Conservation (phyloP, 2,888 invertebrate genomes). For the Caenorhabditis plicata region DNA sequence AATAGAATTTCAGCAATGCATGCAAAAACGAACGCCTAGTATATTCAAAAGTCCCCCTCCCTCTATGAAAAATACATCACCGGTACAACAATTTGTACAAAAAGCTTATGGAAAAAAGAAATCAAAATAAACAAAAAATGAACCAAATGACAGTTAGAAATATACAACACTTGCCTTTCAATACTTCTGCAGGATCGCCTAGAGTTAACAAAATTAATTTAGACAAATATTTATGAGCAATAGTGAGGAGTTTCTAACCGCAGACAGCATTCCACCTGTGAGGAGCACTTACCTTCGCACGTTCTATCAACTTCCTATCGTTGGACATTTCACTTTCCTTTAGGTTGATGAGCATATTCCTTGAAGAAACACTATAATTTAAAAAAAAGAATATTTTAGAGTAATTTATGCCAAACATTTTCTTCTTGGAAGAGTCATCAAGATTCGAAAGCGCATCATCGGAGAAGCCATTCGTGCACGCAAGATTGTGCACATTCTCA, state of each 20-base stretch:
- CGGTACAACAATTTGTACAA: background rate
- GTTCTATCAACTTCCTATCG: constrained; percentile 23
- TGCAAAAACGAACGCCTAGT: too few species aligned
- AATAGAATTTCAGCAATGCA: constrained; percentile 9
- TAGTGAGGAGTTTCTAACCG: background rate
- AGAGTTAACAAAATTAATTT: constrained; percentile 4
- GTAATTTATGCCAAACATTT: background rate
- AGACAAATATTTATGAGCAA: background rate
- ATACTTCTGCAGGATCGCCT: constrained; percentile 34
- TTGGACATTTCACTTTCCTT: constrained; percentile 29
- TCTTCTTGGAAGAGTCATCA: too few species aligned
- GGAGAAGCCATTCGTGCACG: constrained; percentile 32
- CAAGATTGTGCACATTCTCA: constrained; percentile 30
- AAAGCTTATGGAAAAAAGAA: constrained; percentile 9
- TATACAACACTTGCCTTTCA: constrained; percentile 21
- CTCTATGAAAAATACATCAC: too few species aligned
- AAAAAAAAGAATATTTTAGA: background rate
- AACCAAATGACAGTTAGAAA: background rate
- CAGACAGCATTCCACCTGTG: background rate
- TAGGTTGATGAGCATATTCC: constrained; percentile 26
- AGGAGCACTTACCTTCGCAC: constrained; percentile 15
- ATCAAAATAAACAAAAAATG: constrained; percentile 6
- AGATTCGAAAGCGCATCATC: too few species aligned
- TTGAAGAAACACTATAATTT: constrained; percentile 20
- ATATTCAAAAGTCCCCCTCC: too few species aligned